Conservation (phyloP, 1,140 invertebrate species). For the Cydia splendana region DNA sequence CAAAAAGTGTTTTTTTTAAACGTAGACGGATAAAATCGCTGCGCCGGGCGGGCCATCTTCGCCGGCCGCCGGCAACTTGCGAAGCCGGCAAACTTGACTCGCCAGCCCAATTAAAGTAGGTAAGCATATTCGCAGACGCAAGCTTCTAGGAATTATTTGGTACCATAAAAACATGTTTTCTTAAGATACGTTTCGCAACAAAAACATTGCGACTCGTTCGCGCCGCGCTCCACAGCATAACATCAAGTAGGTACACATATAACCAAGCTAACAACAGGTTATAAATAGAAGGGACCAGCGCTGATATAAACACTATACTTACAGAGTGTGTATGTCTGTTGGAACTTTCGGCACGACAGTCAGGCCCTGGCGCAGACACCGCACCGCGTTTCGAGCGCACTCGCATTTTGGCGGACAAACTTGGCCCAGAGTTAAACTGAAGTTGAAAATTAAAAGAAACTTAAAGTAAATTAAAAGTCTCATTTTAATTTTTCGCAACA, state of each 20-base stretch:
- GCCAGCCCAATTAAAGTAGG: neutral
- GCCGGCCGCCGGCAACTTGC: neutral
- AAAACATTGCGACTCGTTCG: conserved; percentile 13
- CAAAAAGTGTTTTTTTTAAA: neutral
- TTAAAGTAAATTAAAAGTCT: conserved; percentile 45
- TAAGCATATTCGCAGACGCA: conserved; percentile 18
- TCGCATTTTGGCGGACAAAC: conserved; percentile 61
- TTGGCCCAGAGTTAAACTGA: conserved; percentile 42
- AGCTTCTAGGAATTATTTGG: conserved; percentile 15
- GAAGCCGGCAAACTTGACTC: neutral
- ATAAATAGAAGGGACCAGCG: conserved; percentile 37
- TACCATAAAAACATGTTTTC: neutral
- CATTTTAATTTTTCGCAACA: conserved; percentile 34
- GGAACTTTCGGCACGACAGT: conserved; percentile 56
- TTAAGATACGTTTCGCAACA: conserved; percentile 34
- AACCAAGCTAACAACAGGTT: conserved; percentile 39
- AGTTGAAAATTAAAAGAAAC: conserved; percentile 50
- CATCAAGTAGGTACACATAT: conserved; percentile 7
- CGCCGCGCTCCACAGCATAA: neutral
- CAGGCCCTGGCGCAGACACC: conserved; percentile 62
- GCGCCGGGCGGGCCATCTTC: neutral
- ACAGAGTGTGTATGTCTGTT: conserved; percentile 61
- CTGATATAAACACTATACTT: conserved; percentile 54
- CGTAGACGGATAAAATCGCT: neutral
- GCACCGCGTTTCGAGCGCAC: conserved; percentile 55